phyloP scores from a whole-genome alignment of 2,113 vertebrate species.

The Corythoichthys intestinalis region DNA sequence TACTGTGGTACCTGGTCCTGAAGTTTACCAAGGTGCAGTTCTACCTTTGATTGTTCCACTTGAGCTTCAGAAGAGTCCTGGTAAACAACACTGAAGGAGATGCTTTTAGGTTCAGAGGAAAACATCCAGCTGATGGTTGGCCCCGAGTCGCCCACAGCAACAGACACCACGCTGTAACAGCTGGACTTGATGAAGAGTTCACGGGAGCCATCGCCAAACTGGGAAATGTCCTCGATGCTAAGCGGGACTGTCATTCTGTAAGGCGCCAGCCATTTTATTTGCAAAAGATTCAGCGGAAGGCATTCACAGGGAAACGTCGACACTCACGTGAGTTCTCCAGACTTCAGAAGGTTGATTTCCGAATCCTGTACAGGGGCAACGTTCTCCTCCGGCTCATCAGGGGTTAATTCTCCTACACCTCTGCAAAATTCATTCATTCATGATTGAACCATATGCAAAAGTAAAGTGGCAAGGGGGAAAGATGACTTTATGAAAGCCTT shows the following conservation, averaged over 20 bases:
- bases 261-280: background rate
- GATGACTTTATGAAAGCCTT: background rate
- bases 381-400: slow-evolving; percentile 77
- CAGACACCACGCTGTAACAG: slow-evolving; percentile 84
- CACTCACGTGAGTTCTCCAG: slow-evolving; percentile 90
- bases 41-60: slow-evolving; percentile 84
- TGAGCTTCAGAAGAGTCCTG: slow-evolving; percentile 73
- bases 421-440: slow-evolving; percentile 40
- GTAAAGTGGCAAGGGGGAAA: background rate
- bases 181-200: slow-evolving; percentile 90
- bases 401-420: slow-evolving; percentile 62
- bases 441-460: background rate
- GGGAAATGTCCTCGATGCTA: slow-evolving; percentile 79
- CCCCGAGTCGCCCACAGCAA: slow-evolving; percentile 74
- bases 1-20: no score
- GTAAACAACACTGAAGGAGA: slow-evolving; percentile 89
- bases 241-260: slow-evolving; percentile 78
- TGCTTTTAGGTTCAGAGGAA: slow-evolving; percentile 94
- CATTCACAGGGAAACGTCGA: background rate
- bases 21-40: background rate
- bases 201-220: slow-evolving; percentile 81
- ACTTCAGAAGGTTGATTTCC: slow-evolving; percentile 86
- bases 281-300: background rate
- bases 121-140: slow-evolving; percentile 89
- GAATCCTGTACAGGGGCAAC: slow-evolving; percentile 79